phyloP scores from a whole-genome alignment of 1,140 invertebrate species.

The Heliconius nattereri region DNA sequence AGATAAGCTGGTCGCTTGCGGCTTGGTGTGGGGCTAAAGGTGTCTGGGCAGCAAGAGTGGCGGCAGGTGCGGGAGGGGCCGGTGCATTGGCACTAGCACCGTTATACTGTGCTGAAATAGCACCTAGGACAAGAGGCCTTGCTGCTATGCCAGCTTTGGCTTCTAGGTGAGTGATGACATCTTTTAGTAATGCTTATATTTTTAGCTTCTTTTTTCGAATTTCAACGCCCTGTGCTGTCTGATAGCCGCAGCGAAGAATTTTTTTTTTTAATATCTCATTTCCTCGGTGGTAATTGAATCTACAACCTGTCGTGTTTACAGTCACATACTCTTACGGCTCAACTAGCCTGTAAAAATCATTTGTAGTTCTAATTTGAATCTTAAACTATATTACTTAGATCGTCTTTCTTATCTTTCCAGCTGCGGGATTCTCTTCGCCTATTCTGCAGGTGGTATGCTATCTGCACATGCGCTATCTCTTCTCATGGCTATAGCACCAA shows the following conservation, averaged over 20 bases:
- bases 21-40: constrained; percentile 71
- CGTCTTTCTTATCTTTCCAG: constrained; percentile 45
- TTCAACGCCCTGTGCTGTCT: neutral
- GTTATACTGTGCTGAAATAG: constrained; percentile 71
- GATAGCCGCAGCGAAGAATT: too few relatives aligned
- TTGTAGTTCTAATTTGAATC: too few relatives aligned
- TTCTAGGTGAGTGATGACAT: constrained; percentile 54
- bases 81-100: constrained; percentile 66
- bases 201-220: neutral
- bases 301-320: too few relatives aligned
- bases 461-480: constrained; percentile 68
- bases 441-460: constrained; percentile 61
- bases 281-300: too few relatives aligned
- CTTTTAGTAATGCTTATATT: neutral
- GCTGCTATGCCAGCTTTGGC: constrained; percentile 71
- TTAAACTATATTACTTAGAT: neutral
- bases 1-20: constrained; percentile 70
- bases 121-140: constrained; percentile 62
- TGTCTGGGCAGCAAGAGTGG: constrained; percentile 68
- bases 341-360: too few relatives aligned
- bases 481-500: constrained; percentile 64
- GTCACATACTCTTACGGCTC: too few relatives aligned
- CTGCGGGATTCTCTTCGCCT: constrained; percentile 72
- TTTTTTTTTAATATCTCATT: too few relatives aligned
- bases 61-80: constrained; percentile 67